phyloP scores from a whole-genome alignment of 2,888 invertebrate species.

The Geotrupes spiniger region DNA sequence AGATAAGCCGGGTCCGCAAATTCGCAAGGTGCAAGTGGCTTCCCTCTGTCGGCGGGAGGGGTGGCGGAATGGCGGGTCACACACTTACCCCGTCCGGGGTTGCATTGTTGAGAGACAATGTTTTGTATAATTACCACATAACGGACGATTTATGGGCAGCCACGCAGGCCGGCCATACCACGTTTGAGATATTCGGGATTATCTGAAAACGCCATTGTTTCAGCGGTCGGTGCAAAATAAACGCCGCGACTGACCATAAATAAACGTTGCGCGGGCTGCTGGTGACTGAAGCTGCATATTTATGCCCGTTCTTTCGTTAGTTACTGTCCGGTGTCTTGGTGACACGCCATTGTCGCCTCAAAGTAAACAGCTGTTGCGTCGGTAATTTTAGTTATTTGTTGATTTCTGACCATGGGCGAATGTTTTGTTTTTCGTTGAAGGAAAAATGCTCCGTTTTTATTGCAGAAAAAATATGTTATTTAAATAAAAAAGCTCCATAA shows the following conservation, averaged over 20 bases:
- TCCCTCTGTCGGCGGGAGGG: conserved; percentile 5
- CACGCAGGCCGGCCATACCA: conserved; percentile 35
- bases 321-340: conserved; percentile 7
- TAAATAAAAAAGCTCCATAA: no score
- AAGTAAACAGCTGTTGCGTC: conserved; percentile 6
- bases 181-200: conserved; percentile 39
- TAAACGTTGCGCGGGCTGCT: conserved; percentile 30
- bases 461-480: no score
- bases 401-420: background rate
- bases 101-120: conserved; percentile 42
- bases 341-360: background rate
- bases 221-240: conserved; percentile 33
- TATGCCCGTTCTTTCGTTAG: conserved; percentile 29
- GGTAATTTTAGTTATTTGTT: conserved; percentile 8
- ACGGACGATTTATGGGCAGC: conserved; percentile 42
- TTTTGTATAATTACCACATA: conserved; percentile 46
- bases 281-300: conserved; percentile 35
- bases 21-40: conserved; percentile 10
- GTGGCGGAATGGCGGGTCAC: conserved; percentile 19
- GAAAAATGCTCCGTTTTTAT: no score
- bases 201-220: conserved; percentile 36
- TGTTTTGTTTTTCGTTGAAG: no score
- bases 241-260: conserved; percentile 33
- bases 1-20: background rate
- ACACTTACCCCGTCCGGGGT: conserved; percentile 33